phyloP scores from a whole-genome alignment of 2,888 invertebrate genomes.

The Pheosia tremula region DNA sequence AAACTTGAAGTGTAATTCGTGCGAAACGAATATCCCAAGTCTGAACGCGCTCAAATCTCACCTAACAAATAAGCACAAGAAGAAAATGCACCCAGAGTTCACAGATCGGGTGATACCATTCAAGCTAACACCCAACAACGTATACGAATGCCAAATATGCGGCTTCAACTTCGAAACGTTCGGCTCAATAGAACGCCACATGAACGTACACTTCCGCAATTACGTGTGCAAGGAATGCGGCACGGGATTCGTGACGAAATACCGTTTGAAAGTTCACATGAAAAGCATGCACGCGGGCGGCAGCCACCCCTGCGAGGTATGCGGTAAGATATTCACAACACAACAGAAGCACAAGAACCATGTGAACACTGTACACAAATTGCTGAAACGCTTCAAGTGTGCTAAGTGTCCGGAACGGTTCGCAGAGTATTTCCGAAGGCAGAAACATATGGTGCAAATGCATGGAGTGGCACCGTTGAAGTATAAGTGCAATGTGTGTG shows the following conservation, averaged over 20 bases:
- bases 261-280: constrained; percentile 62
- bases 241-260: constrained; percentile 67
- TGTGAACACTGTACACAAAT: constrained; percentile 59
- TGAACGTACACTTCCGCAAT: constrained; percentile 74
- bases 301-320: constrained; percentile 56
- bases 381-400: constrained; percentile 65
- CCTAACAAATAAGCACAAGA: constrained; percentile 57
- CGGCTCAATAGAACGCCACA: constrained; percentile 71
- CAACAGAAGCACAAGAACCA: constrained; percentile 65
- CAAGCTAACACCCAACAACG: constrained; percentile 49
- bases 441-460: constrained; percentile 63
- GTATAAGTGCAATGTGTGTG: constrained; percentile 70
- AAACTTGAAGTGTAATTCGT: constrained; percentile 60
- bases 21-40: constrained; percentile 42
- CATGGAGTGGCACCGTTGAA: constrained; percentile 61
- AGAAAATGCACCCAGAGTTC: constrained; percentile 53
- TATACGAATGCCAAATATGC: constrained; percentile 66
- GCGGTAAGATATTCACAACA: constrained; percentile 61
- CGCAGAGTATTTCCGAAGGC: constrained; percentile 63
- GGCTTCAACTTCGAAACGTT: constrained; percentile 69
- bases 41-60: constrained; percentile 63
- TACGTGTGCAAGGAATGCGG: constrained; percentile 72
- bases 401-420: constrained; percentile 66
- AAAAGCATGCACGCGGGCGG: constrained; percentile 63
- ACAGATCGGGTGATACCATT: constrained; percentile 69